Evolutionary conservation across 2,113 vertebrate species (phyloP), one percentile per base, ranked within the genome.

Genomic region (Rousettus leschenaultii): DNA sequence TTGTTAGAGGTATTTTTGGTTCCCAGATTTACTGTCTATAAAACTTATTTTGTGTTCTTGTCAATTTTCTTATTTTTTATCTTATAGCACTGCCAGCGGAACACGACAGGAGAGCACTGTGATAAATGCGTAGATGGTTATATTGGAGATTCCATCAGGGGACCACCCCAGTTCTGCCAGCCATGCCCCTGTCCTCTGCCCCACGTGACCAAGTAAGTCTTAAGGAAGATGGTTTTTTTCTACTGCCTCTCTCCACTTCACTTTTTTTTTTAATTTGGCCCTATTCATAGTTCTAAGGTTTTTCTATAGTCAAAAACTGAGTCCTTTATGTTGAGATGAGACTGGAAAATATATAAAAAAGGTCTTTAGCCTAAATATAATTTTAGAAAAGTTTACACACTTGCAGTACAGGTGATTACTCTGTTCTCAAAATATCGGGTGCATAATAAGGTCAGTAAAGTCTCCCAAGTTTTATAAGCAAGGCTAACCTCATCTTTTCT

Each of bases 111-210:
- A 2, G 97, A 99, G 79, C 99, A 99, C 97, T 99, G 99, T 83
- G 99, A 99, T 96, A 98, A 97, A 68, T 99, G 99, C 97, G 98
- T 98, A 0, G 98, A 99, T 0, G 99, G 99, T n/a, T 99, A 98
- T 94, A 97, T 99, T 0, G 96, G 98, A 4, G 98, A 98, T 0
- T 83, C 96, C 48, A 90, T 96, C 97, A 82, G 96, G 51, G 95
- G 98, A 95, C 21, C 96, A 94, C 98, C 98, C 59, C 91, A 97
- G 5, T 95, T 98, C 96, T 99, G 99, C 96, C 97, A 98, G 82
- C 99, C 99, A 0, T 99, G 99, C 35, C 98, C 99, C 74, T 99
- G 99, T 83, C 99, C 99, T 3, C 97, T 99, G 26, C 98, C 99
- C 16, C 82, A 97, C 1, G 55, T 98, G 66, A 99, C 99, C 98